These are phyloP conservation scores for Diadophis punctatus DNA, from an alignment of 2,113 vertebrate species.

Conservation along the genomic window DNA sequence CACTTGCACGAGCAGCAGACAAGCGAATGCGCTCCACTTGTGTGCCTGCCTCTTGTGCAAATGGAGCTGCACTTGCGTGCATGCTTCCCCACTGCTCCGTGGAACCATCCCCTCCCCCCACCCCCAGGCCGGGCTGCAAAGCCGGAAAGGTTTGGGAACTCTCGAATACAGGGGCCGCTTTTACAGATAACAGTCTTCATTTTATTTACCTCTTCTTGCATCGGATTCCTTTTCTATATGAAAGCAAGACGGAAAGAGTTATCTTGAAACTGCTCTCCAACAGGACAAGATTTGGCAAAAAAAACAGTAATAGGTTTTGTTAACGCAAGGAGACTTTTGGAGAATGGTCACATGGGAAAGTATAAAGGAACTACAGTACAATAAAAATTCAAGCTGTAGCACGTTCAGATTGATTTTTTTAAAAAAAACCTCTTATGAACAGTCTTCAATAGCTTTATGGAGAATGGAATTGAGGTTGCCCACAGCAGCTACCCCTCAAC, in stretches of 20 bases:
- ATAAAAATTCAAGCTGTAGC: not conserved
- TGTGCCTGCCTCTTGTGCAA: not conserved
- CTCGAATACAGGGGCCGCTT: not conserved
- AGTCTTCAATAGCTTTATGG: conserved; percentile 12
- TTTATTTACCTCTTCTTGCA: not conserved
- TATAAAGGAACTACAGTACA: not conserved
- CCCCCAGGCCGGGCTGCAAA: not conserved
- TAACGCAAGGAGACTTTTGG: conserved; percentile 2
- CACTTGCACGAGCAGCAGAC: not conserved
- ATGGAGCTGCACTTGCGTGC: not conserved
- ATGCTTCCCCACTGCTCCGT: not conserved
- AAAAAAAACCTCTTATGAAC: not conserved
- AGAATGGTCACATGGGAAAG: not conserved
- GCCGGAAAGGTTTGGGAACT: not conserved
- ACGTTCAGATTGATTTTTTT: not conserved
- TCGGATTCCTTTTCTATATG: not conserved
- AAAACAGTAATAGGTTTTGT: not conserved
- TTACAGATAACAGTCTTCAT: not conserved
- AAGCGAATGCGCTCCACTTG: accelerated
- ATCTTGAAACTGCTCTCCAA: not conserved
- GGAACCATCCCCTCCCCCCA: not conserved
- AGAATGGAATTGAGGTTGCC: not conserved
- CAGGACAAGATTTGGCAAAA: conserved; percentile 17
- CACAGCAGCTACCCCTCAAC: conserved; percentile 76
- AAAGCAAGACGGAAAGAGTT: not conserved